A percentile compares a stretch with the other conserved stretches of the same genome.
Conservation (phyloP, 2,113 vertebrate species). For the Centropristis striata region DNA sequence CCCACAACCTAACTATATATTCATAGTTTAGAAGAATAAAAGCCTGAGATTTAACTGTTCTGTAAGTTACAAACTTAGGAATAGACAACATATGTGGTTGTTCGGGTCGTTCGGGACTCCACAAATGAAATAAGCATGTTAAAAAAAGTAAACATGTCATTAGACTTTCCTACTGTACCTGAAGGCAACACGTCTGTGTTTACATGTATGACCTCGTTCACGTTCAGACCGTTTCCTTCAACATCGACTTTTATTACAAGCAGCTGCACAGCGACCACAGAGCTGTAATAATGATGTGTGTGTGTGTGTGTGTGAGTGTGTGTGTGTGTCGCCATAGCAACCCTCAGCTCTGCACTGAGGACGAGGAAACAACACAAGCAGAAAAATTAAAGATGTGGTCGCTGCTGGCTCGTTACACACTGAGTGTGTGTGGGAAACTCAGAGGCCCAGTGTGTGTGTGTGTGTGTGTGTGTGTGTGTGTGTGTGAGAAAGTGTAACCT, state of each 20-base stretch:
- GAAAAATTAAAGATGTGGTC: slow-evolving; percentile 55
- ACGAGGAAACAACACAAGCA: slow-evolving; percentile 39
- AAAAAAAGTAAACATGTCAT: too few species aligned
- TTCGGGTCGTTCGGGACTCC: too few species aligned
- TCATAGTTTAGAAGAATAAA: too few species aligned
- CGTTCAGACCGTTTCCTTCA: not conserved
- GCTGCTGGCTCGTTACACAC: slow-evolving; percentile 15
- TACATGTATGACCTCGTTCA: slow-evolving; percentile 1
- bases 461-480: slow-evolving; percentile 15
- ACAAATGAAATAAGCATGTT: too few species aligned
- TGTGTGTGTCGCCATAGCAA: slow-evolving; percentile 44
- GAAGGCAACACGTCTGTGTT: not conserved
- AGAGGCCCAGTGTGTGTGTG: not conserved
- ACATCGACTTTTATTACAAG: slow-evolving; percentile 54
- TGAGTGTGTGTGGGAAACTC: slow-evolving; percentile 26
- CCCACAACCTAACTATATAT: too few species aligned
- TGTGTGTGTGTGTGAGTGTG: not conserved
- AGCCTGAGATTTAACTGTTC: too few species aligned
- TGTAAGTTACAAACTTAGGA: too few species aligned
- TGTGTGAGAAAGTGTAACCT: not conserved
- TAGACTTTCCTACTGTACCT: too few species aligned
- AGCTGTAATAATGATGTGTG: slow-evolving; percentile 32
- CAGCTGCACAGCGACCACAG: slow-evolving; percentile 61
- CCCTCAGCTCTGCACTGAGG: not conserved
- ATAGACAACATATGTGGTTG: too few species aligned